Percentiles rank a stretch among this genome's conserved stretches.
phyloP scores from a whole-genome alignment of 2,113 vertebrate species.

The Datnioides undecimradiatus region DNA sequence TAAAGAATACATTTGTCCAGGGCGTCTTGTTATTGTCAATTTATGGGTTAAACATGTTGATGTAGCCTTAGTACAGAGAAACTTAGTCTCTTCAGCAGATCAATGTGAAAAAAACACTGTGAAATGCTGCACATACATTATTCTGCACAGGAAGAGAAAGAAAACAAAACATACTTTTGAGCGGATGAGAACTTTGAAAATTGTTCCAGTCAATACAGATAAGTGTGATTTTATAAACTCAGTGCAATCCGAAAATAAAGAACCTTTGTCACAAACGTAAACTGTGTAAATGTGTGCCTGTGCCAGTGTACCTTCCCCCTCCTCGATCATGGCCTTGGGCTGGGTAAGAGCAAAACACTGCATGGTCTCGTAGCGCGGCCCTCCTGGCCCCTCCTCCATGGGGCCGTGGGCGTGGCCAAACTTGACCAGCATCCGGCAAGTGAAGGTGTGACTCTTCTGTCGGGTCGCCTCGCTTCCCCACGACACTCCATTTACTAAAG shows the following conservation, averaged over 20 bases:
- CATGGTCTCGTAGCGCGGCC: conserved; percentile 95
- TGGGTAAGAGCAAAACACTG: conserved; percentile 98
- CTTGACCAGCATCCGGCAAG: conserved; percentile 96
- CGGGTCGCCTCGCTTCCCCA: conserved; percentile 92
- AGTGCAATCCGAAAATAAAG: neutral
- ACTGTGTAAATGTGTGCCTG: neutral
- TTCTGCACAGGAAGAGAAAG: neutral
- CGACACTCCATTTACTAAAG: conserved; percentile 90
- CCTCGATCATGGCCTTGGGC: conserved; percentile 97
- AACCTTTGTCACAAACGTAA: neutral
- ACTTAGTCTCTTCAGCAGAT: neutral
- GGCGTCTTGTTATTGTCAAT: too few relatives aligned
- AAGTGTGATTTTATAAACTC: neutral
- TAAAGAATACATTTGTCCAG: too few relatives aligned
- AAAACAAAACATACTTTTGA: conserved; percentile 9
- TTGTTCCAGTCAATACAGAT: neutral
- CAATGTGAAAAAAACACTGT: neutral
- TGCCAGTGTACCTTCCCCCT: conserved; percentile 90
- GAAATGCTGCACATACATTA: neutral
- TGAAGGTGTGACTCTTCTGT: conserved; percentile 98
- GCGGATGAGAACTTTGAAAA: neutral
- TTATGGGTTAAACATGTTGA: too few relatives aligned
- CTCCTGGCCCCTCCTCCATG: conserved; percentile 87
- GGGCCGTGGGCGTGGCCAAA: conserved; percentile 83
- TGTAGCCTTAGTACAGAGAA: neutral